phyloP scores from a whole-genome alignment of 2,113 vertebrate species.

The pig (Sus scrofa) region DNA sequence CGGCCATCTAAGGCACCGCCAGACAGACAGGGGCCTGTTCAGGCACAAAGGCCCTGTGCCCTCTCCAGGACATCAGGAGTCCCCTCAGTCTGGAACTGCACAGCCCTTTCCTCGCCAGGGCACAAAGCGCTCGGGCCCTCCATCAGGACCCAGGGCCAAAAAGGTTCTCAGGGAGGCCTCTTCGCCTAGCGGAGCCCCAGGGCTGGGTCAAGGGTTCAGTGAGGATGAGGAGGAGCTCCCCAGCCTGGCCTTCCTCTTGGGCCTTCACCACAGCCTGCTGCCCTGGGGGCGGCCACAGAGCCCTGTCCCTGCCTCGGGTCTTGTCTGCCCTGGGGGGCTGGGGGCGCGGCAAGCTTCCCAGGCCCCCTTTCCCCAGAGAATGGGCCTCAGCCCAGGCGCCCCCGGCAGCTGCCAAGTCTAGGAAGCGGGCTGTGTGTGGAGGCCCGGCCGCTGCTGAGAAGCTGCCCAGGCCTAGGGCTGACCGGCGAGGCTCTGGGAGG shows the following conservation, averaged over 20 bases:
- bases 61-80: background rate
- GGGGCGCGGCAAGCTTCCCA: too few species aligned
- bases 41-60: background rate
- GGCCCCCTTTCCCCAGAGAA: too few species aligned
- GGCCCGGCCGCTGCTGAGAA: too few species aligned
- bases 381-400: too few species aligned
- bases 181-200: background rate
- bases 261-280: constrained; percentile 60
- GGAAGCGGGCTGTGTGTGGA: too few species aligned
- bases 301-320: background rate
- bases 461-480: too few species aligned
- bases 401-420: too few species aligned
- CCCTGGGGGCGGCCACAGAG: background rate
- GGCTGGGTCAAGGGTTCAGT: background rate
- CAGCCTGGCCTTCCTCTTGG: constrained; percentile 67
- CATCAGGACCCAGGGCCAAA: background rate
- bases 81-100: background rate
- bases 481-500: too few species aligned
- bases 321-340: too few species aligned
- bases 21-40: background rate
- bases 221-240: constrained; percentile 68
- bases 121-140: background rate
- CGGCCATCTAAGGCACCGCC: background rate
- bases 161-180: background rate
- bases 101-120: background rate